Conservation (phyloP, 2,113 vertebrate species). For the Thomomys bottae region DNA sequence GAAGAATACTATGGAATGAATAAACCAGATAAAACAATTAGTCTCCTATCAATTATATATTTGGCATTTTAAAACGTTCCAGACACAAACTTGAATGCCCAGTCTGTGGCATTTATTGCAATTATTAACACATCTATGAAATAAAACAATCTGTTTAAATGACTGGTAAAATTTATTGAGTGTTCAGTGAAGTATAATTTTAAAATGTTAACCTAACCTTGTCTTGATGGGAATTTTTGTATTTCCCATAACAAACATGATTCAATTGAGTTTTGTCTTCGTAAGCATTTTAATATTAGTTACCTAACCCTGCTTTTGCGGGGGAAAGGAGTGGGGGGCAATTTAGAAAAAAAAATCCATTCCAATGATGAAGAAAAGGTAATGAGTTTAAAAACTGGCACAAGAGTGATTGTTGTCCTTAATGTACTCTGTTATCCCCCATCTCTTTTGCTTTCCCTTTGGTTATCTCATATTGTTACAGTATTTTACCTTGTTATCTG, state of each 20-base stretch:
- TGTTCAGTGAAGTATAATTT: not conserved
- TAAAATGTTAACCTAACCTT: not conserved
- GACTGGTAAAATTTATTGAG: not conserved
- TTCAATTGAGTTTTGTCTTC: not conserved
- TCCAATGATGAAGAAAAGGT: not conserved
- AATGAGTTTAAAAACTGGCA: not conserved
- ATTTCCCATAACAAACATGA: not conserved
- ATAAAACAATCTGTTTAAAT: not conserved
- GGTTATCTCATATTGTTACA: too few species aligned
- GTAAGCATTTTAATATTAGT: not conserved
- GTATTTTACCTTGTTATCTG: too few species aligned
- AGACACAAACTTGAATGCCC: not conserved
- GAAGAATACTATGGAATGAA: not conserved
- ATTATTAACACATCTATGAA: not conserved
- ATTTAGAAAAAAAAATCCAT: not conserved
- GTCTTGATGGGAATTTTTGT: conserved; percentile 1
- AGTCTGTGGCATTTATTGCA: not conserved
- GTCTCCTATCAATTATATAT: not conserved
- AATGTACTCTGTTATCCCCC: too few species aligned
- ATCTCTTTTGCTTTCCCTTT: too few species aligned
- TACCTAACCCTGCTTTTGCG: not conserved
- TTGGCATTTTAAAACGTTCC: not conserved
- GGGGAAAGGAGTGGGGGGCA: too few species aligned
- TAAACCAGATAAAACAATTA: not conserved
- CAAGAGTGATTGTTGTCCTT: too few species aligned